These are phyloP conservation scores for Falco naumanni DNA, from an alignment of 2,797 vertebrate genomes.

Conservation along the genomic window DNA sequence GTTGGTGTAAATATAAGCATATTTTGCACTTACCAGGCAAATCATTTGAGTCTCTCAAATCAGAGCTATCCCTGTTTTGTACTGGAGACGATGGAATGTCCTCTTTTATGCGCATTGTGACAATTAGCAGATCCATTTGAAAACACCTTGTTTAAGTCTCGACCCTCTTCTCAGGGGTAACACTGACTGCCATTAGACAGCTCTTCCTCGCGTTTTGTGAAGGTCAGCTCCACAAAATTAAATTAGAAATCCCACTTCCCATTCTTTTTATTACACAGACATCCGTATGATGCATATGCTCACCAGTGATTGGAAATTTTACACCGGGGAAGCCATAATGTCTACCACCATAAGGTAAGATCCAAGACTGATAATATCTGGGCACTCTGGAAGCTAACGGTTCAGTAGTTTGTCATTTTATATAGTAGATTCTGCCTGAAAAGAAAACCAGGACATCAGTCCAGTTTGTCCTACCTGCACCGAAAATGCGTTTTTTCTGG, in stretches of 20 bases:
- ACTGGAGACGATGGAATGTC: neutral
- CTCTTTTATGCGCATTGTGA: neutral
- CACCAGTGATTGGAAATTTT: neutral
- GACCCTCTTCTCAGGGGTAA: neutral
- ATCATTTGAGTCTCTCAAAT: neutral
- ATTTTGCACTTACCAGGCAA: constrained; percentile 48
- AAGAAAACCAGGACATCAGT: neutral
- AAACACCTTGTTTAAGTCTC: neutral
- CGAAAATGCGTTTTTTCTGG: neutral
- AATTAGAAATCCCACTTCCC: neutral
- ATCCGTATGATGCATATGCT: neutral
- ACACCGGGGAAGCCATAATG: neutral
- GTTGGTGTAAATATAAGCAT: constrained; percentile 15
- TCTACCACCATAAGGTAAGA: neutral
- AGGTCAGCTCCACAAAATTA: constrained; percentile 1
- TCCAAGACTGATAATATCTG: neutral
- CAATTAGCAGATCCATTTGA: neutral
- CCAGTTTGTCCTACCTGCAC: neutral
- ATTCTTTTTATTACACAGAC: neutral
- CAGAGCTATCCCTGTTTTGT: neutral
- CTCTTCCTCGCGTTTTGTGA: neutral
- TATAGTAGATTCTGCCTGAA: neutral
- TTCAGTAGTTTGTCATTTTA: neutral
- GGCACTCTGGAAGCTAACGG: neutral
- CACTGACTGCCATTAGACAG: neutral